phyloP scores from a whole-genome alignment of 2,888 invertebrate genomes.

The Habroteleia sp. region DNA sequence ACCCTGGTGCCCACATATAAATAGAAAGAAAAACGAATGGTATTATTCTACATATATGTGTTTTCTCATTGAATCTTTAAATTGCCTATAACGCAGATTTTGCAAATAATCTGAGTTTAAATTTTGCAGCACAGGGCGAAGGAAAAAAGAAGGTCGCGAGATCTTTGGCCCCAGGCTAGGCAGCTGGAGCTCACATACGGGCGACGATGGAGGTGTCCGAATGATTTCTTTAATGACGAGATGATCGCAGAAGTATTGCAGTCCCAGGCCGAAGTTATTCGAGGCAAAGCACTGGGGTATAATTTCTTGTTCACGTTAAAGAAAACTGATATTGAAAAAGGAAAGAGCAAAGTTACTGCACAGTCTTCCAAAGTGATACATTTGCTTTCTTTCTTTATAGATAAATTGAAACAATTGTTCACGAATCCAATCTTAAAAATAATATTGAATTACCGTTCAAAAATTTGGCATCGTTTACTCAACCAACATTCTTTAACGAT shows the following conservation, averaged over 20 bases:
- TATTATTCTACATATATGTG: too few relatives aligned
- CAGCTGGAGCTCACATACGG: constrained; percentile 90
- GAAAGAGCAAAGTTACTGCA: too few relatives aligned
- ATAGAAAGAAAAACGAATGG: too few relatives aligned
- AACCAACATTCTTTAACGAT: background rate
- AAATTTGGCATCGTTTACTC: constrained; percentile 14
- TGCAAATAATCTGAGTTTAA: constrained; percentile 17
- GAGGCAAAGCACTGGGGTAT: constrained; percentile 93
- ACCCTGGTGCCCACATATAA: too few relatives aligned
- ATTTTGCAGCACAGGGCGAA: constrained; percentile 72
- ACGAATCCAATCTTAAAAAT: too few relatives aligned
- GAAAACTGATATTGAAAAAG: too few relatives aligned
- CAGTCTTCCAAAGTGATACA: too few relatives aligned
- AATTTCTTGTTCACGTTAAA: too few relatives aligned
- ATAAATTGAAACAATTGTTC: too few relatives aligned
- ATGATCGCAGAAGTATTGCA: constrained; percentile 92
- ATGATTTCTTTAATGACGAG: constrained; percentile 94
- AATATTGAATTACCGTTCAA: constrained; percentile 2
- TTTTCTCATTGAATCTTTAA: too few relatives aligned
- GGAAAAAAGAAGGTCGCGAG: constrained; percentile 75
- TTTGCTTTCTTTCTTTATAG: too few relatives aligned
- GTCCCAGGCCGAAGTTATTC: constrained; percentile 92
- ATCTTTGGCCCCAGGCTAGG: constrained; percentile 84
- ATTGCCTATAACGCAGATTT: too few relatives aligned
- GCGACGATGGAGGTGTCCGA: constrained; percentile 89